These are phyloP conservation scores for Antheraea yamamai DNA, from an alignment of 2,888 invertebrate genomes.

Conservation along the genomic window DNA sequence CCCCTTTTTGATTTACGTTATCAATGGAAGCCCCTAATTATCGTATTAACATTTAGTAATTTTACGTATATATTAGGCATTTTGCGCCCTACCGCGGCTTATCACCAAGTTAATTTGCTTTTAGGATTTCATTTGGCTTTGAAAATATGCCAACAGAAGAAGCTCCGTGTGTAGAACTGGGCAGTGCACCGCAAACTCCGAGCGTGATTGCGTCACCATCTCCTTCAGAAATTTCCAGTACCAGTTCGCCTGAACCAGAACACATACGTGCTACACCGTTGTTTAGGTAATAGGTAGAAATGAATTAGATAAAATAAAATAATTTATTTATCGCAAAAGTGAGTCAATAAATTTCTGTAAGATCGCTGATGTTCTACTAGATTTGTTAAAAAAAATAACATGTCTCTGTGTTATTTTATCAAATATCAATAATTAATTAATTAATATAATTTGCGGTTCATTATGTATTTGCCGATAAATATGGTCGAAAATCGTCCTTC, in stretches of 20 bases:
- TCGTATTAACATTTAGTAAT: neutral
- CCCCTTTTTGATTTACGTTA: too few species aligned
- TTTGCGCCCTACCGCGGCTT: neutral
- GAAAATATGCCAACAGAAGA: conserved; percentile 62
- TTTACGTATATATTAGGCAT: neutral
- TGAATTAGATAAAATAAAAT: neutral
- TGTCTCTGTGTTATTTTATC: too few species aligned
- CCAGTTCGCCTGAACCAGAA: conserved; percentile 71
- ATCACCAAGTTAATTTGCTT: neutral
- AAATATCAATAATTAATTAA: too few species aligned
- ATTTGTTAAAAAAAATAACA: too few species aligned
- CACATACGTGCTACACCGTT: conserved; percentile 62
- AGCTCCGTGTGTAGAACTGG: conserved; percentile 69
- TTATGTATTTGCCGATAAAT: too few species aligned
- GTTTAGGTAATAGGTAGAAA: conserved; percentile 56
- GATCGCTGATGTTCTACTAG: too few species aligned
- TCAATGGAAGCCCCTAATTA: too few species aligned
- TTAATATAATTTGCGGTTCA: too few species aligned
- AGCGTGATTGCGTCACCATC: conserved; percentile 62
- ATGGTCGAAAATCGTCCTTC: too few species aligned
- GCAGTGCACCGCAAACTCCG: conserved; percentile 62
- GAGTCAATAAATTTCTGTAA: too few species aligned
- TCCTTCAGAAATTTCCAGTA: conserved; percentile 72
- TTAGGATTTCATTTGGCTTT: neutral
- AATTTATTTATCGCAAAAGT: neutral